Base-by-base conservation (phyloP, 1,140 invertebrate genomes). In the Sminthurinus signatus region DNA sequence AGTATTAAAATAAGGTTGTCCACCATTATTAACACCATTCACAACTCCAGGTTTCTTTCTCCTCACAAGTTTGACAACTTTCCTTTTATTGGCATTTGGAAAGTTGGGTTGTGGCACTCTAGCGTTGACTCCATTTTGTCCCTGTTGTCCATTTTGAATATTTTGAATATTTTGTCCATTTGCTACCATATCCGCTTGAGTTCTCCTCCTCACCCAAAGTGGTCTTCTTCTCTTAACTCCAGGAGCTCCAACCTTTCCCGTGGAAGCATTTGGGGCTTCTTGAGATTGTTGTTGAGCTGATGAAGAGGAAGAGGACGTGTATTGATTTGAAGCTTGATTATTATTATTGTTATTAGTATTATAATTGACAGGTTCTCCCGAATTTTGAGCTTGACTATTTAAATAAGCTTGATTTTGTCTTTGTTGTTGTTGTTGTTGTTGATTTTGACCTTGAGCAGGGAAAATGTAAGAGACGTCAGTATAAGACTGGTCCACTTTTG, bases 41-140 rank as follows among this genome's bases (percentile, higher is more conserved):
- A 58, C 32, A n/a, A n/a, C n/a, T n/a, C n/a, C n/a, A 17, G 62
- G 66, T 32, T 56, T 39, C 44, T 50, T 31, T 31, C 67, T 62
- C 21, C 67, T 57, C 44, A 69, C 59, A 23, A 65, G 44, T 31
- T 59, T 43, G 15, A 69, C 60, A 27, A 65, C 55, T 42, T 68
- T 68, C 17, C 57, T 56, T 23, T 57, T 31, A 28, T 43, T 54
- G 1, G 48, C 25, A 2, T 27, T 32, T 0, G 52, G 27, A 10
- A 52, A 36, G n/a, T 36, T 29, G 5, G 31, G 46, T 51, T 32
- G 56, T 2, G 31, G 19, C 25, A 21, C 51, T 36, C 28, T 59
- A 5, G 25, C 60, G 19, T 42, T 52, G 23, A 57, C 29, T 31
- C 46, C n/a, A n/a, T n/a, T n/a, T n/a, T n/a, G n/a, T n/a, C n/a